These are phyloP conservation scores for Lasioglossum marginatum DNA, from an alignment of 2,888 invertebrate species.

Conservation along the genomic window DNA sequence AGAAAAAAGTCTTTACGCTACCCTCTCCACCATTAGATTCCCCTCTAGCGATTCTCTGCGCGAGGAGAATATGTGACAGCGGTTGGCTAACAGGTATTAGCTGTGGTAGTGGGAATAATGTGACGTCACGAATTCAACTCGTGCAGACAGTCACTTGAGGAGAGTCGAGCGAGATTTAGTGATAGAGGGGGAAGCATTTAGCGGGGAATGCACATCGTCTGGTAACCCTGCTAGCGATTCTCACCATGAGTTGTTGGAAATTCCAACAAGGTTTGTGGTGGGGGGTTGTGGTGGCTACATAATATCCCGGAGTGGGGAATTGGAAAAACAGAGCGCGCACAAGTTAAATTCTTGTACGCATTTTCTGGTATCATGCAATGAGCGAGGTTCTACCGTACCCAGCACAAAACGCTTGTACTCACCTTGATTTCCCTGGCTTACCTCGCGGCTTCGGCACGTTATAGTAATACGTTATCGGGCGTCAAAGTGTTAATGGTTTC, in stretches of 20 bases:
- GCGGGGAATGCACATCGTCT: not conserved
- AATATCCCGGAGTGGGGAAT: not conserved
- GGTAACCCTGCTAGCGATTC: not conserved
- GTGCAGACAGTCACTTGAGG: too few species aligned
- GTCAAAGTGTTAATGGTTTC: not conserved
- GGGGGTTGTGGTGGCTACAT: not conserved
- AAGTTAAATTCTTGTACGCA: not conserved
- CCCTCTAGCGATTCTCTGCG: too few species aligned
- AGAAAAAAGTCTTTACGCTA: too few species aligned
- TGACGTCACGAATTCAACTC: too few species aligned
- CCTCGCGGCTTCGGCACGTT: not conserved
- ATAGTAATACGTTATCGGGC: not conserved
- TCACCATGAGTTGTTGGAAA: not conserved
- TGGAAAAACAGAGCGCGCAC: not conserved
- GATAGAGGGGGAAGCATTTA: not conserved
- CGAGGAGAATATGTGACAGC: too few species aligned
- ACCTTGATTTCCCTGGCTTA: not conserved
- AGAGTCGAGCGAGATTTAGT: too few species aligned
- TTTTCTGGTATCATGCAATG: not conserved
- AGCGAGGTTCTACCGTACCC: not conserved
- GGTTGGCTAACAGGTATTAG: too few species aligned
- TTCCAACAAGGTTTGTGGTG: not conserved
- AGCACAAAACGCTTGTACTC: not conserved
- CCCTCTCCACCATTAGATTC: too few species aligned
- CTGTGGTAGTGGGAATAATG: too few species aligned